Conservation (phyloP, 1,140 invertebrate genomes). For the Drosophila rufa region DNA sequence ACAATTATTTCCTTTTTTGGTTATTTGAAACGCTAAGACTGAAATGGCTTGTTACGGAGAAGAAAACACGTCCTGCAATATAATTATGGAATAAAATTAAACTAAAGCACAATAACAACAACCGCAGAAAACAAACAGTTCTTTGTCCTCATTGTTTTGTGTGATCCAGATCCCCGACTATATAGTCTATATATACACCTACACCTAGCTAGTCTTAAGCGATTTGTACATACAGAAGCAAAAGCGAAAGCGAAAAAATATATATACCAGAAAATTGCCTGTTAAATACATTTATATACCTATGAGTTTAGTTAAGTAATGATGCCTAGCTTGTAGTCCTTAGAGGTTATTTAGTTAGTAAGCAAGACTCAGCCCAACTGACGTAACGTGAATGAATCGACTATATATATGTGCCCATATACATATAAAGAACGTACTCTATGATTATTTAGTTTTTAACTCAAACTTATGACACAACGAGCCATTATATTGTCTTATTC, state of each 20-base stretch:
- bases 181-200: slow-evolving; percentile 31
- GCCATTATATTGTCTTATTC: slow-evolving; percentile 62
- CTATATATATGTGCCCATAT: slow-evolving; percentile 48
- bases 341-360: slow-evolving; percentile 80
- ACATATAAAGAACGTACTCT: slow-evolving; percentile 40
- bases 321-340: slow-evolving; percentile 61
- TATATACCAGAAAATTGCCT: slow-evolving; percentile 80
- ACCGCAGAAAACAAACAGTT: slow-evolving; percentile 32
- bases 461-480: slow-evolving; percentile 61
- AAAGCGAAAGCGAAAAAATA: slow-evolving; percentile 29
- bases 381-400: slow-evolving; percentile 47
- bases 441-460: slow-evolving; percentile 76
- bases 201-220: slow-evolving; percentile 58
- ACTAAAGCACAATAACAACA: slow-evolving; percentile 30
- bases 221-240: slow-evolving; percentile 63
- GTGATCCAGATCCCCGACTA: slow-evolving; percentile 69
- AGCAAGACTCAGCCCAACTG: slow-evolving; percentile 38
- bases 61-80: slow-evolving; percentile 75
- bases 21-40: slow-evolving; percentile 84
- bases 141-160: slow-evolving; percentile 57
- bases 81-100: slow-evolving; percentile 46
- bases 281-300: slow-evolving; percentile 83
- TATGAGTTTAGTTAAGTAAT: slow-evolving; percentile 64
- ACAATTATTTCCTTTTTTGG: slow-evolving; percentile 64
- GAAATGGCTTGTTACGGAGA: slow-evolving; percentile 83